Base-by-base conservation (phyloP, 2,888 invertebrate species). In the Phorcus lineatus region DNA sequence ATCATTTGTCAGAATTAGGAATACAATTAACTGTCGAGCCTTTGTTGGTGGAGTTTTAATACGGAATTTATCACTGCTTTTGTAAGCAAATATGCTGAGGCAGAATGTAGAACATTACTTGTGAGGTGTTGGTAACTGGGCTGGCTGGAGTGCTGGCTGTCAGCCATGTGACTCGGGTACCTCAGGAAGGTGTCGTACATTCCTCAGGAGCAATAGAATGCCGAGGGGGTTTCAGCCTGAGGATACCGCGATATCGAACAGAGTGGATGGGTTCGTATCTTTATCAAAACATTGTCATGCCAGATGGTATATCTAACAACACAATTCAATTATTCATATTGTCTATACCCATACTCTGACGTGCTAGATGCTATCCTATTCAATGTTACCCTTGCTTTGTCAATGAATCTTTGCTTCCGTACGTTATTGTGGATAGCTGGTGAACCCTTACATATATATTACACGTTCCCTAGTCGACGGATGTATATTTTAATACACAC, bases 1-100 rank as follows among this genome's bases (percentile, higher is more conserved):
- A 81, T 79, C 81, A 81, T 81, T 81, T 81, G 81, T 81, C 81
- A 81, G 67, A 81, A 75, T 53, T 66, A 78, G 75, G 76, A 78
- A 79, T 81, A 81, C 40, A 74, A 79, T 79, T 79, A 80, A 54
- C 77, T 70, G 66, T 47, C 9, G n/a, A 78, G 67, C 22, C 19
- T n/a, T 13, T 31, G 54, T 76, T 55, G 31, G 31, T 36, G 31
- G 54, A 54, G 76, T 55, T 76, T 76, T 76, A 76, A 53, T 55
- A 53, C 31, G 24, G 54, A 76, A 53, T 76, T 55, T 76, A 55
- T 76, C 55, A 76, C 70, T 70, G 40, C 31, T 70, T 70, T 70
- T 36, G 70, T 70, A 31, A 70, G 70, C 31, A 36, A 62, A 62
- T 62, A 62, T 62, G 62, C 62, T 24, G 28, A 13, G 28, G 19